Conservation (phyloP, 2,797 vertebrate species). For the Poeciliopsis paucimaculata region DNA sequence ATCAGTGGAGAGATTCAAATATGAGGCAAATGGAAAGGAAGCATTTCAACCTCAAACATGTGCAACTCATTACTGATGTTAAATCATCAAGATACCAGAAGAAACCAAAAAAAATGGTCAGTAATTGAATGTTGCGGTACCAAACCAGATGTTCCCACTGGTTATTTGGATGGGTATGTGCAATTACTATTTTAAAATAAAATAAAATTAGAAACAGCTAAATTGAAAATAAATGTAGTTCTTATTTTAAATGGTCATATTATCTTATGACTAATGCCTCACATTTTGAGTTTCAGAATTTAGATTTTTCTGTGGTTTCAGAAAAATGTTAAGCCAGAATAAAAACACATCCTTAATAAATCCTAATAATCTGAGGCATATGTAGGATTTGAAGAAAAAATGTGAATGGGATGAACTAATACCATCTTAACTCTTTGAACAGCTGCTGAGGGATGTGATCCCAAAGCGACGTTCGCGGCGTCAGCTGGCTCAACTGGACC, state of each 20-base stretch:
- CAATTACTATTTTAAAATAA: not conserved
- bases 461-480: slow-evolving; percentile 85
- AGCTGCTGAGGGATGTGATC: slow-evolving; percentile 88
- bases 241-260: not conserved
- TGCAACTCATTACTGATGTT: not conserved
- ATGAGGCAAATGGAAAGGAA: not conserved
- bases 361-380: not conserved
- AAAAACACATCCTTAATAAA: no score
- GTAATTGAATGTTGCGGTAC: not conserved
- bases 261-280: not conserved
- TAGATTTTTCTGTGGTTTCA: not conserved
- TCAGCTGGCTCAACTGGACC: slow-evolving; percentile 88
- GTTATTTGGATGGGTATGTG: not conserved
- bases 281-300: not conserved
- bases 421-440: slow-evolving; percentile 22
- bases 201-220: not conserved
- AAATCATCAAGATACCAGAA: not conserved
- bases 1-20: not conserved
- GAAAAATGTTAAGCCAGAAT: not conserved
- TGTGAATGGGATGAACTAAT: slow-evolving; percentile 6
- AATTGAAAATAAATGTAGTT: not conserved
- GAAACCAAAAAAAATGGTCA: not conserved
- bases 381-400: not conserved
- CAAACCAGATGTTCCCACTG: not conserved
- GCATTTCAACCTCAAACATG: not conserved